Percentiles rank a stretch among this genome's conserved stretches.
phyloP scores from a whole-genome alignment of 2,113 vertebrate species.

The Lophius piscatorius region DNA sequence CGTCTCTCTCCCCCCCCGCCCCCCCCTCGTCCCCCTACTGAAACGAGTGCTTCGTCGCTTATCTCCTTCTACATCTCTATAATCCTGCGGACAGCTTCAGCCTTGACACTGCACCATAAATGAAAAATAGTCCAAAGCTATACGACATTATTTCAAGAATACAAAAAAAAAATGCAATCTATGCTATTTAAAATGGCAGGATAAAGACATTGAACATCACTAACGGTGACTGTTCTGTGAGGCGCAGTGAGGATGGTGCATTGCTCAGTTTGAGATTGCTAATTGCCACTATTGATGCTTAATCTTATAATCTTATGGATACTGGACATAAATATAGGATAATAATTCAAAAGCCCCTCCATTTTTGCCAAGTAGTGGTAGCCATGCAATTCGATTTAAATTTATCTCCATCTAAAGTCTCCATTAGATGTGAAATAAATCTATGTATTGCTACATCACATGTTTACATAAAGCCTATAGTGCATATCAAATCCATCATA shows the following conservation, averaged over 20 bases:
- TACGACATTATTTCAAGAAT: too few species aligned
- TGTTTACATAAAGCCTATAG: conserved; percentile 31
- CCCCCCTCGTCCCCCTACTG: not conserved
- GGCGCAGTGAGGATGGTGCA: conserved; percentile 74
- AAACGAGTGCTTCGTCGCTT: conserved; percentile 49
- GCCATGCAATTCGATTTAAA: not conserved
- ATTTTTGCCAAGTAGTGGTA: conserved; percentile 32
- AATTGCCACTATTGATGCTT: conserved; percentile 67
- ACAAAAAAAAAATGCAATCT: conserved; percentile 9
- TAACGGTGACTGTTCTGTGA: conserved; percentile 59
- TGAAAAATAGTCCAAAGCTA: conserved; percentile 25
- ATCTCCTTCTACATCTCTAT: conserved; percentile 50
- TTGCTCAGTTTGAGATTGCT: conserved; percentile 70
- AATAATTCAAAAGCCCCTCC: conserved; percentile 15
- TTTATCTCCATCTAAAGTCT: conserved; percentile 1
- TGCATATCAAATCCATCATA: conserved; percentile 29
- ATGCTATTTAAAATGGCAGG: conserved; percentile 67
- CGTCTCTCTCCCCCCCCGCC: conserved; percentile 7
- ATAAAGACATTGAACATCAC: conserved; percentile 58
- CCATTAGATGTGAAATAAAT: conserved; percentile 22
- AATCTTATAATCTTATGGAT: conserved; percentile 67
- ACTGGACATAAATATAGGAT: conserved; percentile 20
- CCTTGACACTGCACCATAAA: conserved; percentile 13
- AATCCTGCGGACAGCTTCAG: conserved; percentile 59
- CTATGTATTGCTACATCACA: conserved; percentile 28